Conservation (phyloP, 2,888 invertebrate species). For the Sarcophaga subvicina region DNA sequence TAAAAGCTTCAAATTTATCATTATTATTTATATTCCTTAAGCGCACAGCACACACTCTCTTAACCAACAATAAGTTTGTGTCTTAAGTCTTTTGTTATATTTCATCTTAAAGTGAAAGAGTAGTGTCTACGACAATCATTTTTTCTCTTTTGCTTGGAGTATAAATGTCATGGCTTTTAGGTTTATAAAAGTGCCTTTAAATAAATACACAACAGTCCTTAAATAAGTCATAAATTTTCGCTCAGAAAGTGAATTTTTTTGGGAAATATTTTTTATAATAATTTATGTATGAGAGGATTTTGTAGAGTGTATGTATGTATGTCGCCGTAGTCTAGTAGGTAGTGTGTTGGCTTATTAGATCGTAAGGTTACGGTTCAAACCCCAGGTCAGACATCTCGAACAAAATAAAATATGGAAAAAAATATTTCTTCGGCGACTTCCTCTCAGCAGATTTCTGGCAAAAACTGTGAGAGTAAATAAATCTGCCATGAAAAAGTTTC, state of each 20-base stretch:
- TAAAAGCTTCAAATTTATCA: neutral
- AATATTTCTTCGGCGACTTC: no score
- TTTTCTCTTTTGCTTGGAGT: neutral
- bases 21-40: neutral
- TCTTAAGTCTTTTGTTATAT: conserved; percentile 9
- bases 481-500: no score
- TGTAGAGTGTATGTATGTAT: neutral
- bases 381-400: no score
- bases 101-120: conserved; percentile 13
- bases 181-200: no score
- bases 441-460: no score
- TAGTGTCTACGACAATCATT: conserved; percentile 35
- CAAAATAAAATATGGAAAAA: no score
- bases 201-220: neutral
- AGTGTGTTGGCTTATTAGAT: no score
- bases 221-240: neutral
- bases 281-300: neutral
- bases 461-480: no score
- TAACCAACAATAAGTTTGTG: neutral
- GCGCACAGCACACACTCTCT: neutral
- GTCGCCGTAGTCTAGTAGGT: no score
- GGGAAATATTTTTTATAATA: neutral
- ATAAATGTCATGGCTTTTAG: neutral
- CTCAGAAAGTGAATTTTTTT: neutral
- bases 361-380: no score